phyloP scores from a whole-genome alignment of 2,797 vertebrate species.

The Ficedula albicollis region DNA sequence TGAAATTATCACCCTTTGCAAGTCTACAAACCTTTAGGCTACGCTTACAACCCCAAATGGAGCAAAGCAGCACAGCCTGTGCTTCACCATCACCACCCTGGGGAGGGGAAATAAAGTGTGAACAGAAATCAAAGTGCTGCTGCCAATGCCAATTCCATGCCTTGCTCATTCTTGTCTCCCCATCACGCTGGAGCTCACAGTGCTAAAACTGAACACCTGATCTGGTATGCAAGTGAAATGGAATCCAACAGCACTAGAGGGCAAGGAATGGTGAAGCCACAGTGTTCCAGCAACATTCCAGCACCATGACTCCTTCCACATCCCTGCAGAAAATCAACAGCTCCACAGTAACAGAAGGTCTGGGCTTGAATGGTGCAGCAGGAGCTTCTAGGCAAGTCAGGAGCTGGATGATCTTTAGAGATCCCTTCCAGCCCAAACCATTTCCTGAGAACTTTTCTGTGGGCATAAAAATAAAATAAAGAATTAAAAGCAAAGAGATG shows the following conservation, averaged over 20 bases:
- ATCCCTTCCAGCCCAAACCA: background rate
- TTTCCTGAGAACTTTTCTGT: background rate
- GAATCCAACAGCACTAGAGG: background rate
- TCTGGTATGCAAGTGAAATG: background rate
- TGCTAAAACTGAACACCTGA: background rate
- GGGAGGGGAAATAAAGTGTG: background rate
- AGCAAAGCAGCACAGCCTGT: background rate
- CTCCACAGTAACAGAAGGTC: background rate
- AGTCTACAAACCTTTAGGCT: background rate
- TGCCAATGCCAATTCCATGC: background rate
- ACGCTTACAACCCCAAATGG: rapidly evolving
- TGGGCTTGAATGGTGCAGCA: background rate
- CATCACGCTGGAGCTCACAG: background rate
- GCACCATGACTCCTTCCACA: background rate
- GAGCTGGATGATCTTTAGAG: background rate
- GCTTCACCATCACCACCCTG: background rate
- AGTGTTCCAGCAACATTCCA: background rate
- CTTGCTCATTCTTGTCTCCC: background rate
- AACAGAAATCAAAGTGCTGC: background rate
- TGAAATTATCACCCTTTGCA: background rate
- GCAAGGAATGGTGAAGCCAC: background rate
- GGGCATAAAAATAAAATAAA: background rate
- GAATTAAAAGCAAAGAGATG: background rate
- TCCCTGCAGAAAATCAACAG: background rate
- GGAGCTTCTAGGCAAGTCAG: background rate